phyloP scores from a whole-genome alignment of 2,888 invertebrate genomes.

The Euplexia lucipara region DNA sequence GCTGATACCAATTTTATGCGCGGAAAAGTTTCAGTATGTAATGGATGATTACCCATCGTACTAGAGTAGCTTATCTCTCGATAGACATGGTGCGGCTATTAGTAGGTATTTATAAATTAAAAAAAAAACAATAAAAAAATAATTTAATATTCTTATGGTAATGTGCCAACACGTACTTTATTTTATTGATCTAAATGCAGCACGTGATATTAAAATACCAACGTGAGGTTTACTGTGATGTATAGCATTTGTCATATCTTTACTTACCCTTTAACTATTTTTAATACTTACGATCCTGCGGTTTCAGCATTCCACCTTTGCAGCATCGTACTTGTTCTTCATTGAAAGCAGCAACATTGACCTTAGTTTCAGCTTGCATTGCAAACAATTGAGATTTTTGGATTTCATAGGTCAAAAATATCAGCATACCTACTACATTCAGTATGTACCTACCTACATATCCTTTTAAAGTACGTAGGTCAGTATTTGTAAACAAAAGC shows the following conservation, averaged over 20 bases:
- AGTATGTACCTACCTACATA: too few species aligned
- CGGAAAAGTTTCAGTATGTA: too few species aligned
- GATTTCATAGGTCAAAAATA: conserved; percentile 4
- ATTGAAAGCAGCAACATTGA: background rate
- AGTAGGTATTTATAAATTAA: too few species aligned
- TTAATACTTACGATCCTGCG: conserved; percentile 23
- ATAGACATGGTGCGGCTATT: too few species aligned
- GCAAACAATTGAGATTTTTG: background rate
- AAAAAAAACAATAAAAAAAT: too few species aligned
- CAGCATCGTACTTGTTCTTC: background rate
- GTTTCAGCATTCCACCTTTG: background rate
- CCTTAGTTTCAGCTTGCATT: too few species aligned
- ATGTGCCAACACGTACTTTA: background rate
- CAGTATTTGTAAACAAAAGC: conserved; percentile 30
- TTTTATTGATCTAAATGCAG: background rate
- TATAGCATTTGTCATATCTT: background rate
- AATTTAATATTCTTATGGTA: background rate
- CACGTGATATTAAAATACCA: conserved; percentile 13
- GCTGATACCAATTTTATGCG: too few species aligned
- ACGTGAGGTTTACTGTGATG: background rate
- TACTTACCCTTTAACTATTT: conserved; percentile 27
- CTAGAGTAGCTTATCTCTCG: too few species aligned
- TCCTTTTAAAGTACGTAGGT: background rate
- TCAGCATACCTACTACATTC: background rate
- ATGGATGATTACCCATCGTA: too few species aligned